Evolutionary conservation across 2,888 invertebrate genomes (phyloP), one percentile per base, ranked within the genome.

Genomic region (Stramonita haemastoma): DNA sequence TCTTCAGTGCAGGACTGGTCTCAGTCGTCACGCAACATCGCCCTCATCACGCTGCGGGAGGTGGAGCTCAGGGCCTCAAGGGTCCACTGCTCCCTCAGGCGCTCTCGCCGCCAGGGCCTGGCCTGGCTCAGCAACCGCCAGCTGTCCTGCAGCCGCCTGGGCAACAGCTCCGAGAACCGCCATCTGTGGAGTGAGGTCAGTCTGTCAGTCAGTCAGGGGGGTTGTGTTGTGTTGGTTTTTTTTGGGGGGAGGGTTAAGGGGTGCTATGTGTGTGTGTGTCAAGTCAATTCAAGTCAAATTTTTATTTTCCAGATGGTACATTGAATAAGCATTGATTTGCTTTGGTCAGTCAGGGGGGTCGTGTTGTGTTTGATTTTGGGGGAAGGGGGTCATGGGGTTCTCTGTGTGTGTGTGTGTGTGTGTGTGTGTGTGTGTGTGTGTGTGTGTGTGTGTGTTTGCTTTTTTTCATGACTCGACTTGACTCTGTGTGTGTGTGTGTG

Each of bases 81-180:
- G n/a, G 86, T 91, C n/a, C 90, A 90, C 84, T 91, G 91, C 87
- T 88, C 88, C 4, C 85, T 91, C 56, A 81, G 85, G 57, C 57
- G 87, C 22, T 86, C 86, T 0, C 87, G 57, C 29, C 86, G 83
- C 1, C 81, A 87, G 56, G 73, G 66, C 56, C 79, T 70, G 19
- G 26, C 86, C 22, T 86, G 70, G 66, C 87, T 66, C 56, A 88
- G 86, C 57, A 77, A 84, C 32, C 88, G 85, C 15, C 60, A 60
- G 77, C 84, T 91, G 83, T 73, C 88, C 8, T 91, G 91, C 34
- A 89, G 85, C 19, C 89, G 90, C 13, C 89, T 91, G 60, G 87
- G 90, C n/a, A 91, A 91, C 46, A 89, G 83, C n/a, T 87, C 91
- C 15, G 89, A 90, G 60, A 86, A 87, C 73, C n/a, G 87, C 15